Conservation (phyloP, 2,888 invertebrate species). For the Cryptocheilus praepositus region DNA sequence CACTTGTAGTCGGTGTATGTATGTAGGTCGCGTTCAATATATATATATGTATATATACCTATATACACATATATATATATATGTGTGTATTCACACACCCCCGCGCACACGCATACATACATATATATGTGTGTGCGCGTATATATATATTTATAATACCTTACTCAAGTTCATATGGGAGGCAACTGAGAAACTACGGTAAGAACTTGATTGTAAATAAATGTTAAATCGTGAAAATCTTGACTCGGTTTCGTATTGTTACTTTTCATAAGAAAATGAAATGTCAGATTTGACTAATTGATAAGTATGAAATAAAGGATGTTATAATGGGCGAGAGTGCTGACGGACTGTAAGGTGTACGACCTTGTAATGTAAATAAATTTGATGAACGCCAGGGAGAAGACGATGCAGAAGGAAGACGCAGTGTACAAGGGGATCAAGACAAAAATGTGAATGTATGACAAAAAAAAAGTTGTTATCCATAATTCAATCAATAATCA, state of each 20-base stretch:
- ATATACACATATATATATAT: conserved; percentile 61
- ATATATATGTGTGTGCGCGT: conserved; percentile 70
- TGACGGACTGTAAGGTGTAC: conserved; percentile 30
- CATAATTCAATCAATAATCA: conserved; percentile 32
- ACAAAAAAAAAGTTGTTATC: conserved; percentile 29
- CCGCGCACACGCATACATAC: not conserved
- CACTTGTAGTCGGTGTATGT: conserved; percentile 29
- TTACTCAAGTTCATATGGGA: conserved; percentile 23
- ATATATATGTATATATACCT: conserved; percentile 4
- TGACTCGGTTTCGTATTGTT: conserved; percentile 34
- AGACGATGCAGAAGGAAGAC: conserved; percentile 42
- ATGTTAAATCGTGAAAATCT: conserved; percentile 35
- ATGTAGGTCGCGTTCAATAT: conserved; percentile 24
- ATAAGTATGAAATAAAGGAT: conserved; percentile 54
- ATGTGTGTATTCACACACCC: no score
- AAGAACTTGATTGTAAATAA: conserved; percentile 53
- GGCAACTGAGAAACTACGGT: conserved; percentile 29
- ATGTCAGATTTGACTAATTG: conserved; percentile 39
- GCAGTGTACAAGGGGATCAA: conserved; percentile 39
- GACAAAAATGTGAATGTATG: conserved; percentile 47
- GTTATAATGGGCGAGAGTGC: conserved; percentile 26
- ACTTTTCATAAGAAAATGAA: conserved; percentile 36
- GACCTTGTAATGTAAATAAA: conserved; percentile 58
- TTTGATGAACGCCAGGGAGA: conserved; percentile 37
- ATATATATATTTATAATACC: conserved; percentile 34